Percentiles rank a stretch among this genome's conserved stretches.
Conservation (phyloP, 2,888 invertebrate species). For the Drosophila affinis region DNA sequence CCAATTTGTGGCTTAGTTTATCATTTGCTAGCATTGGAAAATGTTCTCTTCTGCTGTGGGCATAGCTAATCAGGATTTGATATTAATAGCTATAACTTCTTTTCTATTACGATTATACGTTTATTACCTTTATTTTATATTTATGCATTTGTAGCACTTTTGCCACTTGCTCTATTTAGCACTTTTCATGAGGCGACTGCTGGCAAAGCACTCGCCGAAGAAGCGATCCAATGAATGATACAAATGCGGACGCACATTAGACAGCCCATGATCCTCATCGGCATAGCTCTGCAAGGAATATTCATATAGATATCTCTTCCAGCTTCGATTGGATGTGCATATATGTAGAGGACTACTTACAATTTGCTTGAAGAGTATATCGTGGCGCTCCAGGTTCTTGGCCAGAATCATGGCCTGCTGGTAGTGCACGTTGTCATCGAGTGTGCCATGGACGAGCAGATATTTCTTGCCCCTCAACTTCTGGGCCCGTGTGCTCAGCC, state of each 20-base stretch:
- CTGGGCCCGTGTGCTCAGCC: conserved; percentile 88
- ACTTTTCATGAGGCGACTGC: conserved; percentile 76
- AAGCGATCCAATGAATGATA: conserved; percentile 95
- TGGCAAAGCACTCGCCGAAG: conserved; percentile 85
- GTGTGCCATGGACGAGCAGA: conserved; percentile 96
- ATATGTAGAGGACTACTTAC: conserved; percentile 85
- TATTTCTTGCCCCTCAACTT: conserved; percentile 90
- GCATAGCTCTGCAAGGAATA: conserved; percentile 90
- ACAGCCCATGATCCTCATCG: conserved; percentile 95
- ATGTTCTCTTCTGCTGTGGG: conserved; percentile 7
- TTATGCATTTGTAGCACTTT: conserved; percentile 12
- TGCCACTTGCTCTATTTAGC: conserved; percentile 49
- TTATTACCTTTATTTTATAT: conserved; percentile 25
- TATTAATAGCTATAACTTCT: conserved; percentile 22
- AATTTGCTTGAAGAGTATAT: conserved; percentile 96
- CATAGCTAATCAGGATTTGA: conserved; percentile 21
- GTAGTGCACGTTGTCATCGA: conserved; percentile 98
- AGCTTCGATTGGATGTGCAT: too few species aligned
- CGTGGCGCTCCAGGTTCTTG: conserved; percentile 91
- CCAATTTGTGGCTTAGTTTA: conserved; percentile 47
- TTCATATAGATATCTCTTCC: too few species aligned
- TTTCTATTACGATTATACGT: conserved; percentile 22
- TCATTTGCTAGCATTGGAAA: conserved; percentile 22
- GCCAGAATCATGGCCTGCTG: conserved; percentile 97
- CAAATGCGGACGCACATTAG: conserved; percentile 92